Base-by-base conservation (phyloP, 2,888 invertebrate genomes). In the Myopa tessellatipennis region DNA sequence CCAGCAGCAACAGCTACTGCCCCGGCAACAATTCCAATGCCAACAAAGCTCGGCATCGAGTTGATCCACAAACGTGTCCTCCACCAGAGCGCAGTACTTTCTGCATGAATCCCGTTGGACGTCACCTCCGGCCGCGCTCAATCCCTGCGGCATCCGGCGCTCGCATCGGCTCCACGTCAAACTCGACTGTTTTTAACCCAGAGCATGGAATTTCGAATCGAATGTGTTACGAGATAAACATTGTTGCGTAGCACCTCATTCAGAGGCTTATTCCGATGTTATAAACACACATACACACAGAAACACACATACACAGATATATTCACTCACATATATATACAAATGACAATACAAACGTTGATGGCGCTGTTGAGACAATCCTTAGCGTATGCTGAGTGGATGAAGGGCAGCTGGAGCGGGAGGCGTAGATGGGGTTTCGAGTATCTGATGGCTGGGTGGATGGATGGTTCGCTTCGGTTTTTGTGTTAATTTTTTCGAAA, bases 21-120 rank as follows among this genome's bases (percentile, higher is more conserved):
- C 38, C 4, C 40, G 38, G 60, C 60, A 72, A 74, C 61, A 73
- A 70, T 36, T 72, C 60, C 40, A 68, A 68, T 60, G 38, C 77
- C 70, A 67, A 68, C 72, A 72, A 68, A 50, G 76, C 74, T 75
- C 79, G 81, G 80, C 80, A 84, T 84, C 82, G 85, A 83, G 85
- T 86, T 85, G 85, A 85, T 85, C 85, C 85, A 83, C 85, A 86
- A 86, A 85, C 86, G 85, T 85, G 85, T 85, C 85, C 82, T 86
- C 85, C 83, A 83, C 83, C 83, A 83, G 85, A 85, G 84, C 83
- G 82, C 85, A 85, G 86, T 85, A 83, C 85, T 85, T 85, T 86
- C 55, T 38, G 76, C 34, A 70, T 71, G 63, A 70, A 71, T 68
- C 69, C 75, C 45, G 68, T 50, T 76, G 10, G 36, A 76, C 63